phyloP scores from a whole-genome alignment of 2,888 invertebrate genomes.

The Koerneria pararmatus region DNA sequence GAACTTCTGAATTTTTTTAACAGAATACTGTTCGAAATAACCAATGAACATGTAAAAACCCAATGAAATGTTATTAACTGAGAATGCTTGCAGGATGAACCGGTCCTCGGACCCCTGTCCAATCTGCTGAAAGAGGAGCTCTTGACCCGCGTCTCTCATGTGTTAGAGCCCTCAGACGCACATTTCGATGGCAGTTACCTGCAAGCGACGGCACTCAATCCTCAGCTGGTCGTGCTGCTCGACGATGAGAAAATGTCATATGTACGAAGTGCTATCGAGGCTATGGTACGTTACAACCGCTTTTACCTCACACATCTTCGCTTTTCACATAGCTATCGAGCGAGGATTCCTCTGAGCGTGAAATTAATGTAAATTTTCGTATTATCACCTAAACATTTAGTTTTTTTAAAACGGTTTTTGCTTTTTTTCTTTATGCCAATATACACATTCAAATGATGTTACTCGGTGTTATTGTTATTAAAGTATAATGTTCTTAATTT shows the following conservation, averaged over 20 bases:
- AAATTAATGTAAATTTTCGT: no score
- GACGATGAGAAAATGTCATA: slow-evolving; percentile 36
- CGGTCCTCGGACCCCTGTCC: slow-evolving; percentile 22
- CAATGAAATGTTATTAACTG: neutral
- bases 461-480: no score
- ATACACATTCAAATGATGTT: no score
- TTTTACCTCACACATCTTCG: no score
- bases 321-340: no score
- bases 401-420: no score
- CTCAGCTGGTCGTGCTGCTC: slow-evolving; percentile 43
- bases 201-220: slow-evolving; percentile 50
- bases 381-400: no score
- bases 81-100: slow-evolving; percentile 24
- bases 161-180: neutral
- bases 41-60: neutral
- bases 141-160: neutral
- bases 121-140: slow-evolving; percentile 26
- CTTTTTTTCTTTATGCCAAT: no score
- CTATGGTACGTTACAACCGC: slow-evolving; percentile 29
- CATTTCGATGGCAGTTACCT: slow-evolving; percentile 29
- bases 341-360: no score
- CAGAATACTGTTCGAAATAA: no score
- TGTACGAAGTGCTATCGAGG: slow-evolving; percentile 40
- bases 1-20: no score
- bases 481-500: no score